Evolutionary conservation across 2,888 invertebrate species (phyloP).

Genomic region (Cheilosia vernalis): DNA sequence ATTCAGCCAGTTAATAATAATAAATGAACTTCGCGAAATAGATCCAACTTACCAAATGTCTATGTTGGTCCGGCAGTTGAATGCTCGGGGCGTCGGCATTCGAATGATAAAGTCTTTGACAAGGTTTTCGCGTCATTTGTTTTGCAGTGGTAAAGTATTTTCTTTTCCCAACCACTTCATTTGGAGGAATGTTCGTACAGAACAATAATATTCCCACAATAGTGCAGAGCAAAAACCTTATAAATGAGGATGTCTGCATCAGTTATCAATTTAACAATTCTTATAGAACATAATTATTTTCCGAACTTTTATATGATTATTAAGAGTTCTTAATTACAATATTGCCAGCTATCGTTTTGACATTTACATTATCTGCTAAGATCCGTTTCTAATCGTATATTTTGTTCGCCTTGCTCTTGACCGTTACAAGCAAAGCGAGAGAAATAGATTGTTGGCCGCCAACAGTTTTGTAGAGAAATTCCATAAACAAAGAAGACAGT

Average conservation of each 20-base stretch:
- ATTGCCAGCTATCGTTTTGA: conserved; percentile 38
- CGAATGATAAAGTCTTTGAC: conserved; percentile 8
- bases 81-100: background rate
- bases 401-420: conserved; percentile 4
- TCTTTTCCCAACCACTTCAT: conserved; percentile 14
- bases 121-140: conserved; percentile 49
- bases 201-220: background rate
- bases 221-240: conserved; percentile 3
- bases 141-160: conserved; percentile 1
- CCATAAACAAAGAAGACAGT: background rate
- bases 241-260: conserved; percentile 11
- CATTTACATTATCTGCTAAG: conserved; percentile 22
- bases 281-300: background rate
- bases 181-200: conserved; percentile 9
- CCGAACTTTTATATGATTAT: background rate
- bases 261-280: background rate
- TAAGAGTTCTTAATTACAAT: background rate
- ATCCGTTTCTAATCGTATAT: conserved; percentile 22
- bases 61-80: background rate
- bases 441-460: background rate
- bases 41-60: conserved; percentile 21
- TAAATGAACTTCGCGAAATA: background rate
- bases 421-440: conserved; percentile 1
- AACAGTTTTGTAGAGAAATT: background rate
- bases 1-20: background rate